Conservation (phyloP, 2,113 vertebrate species). For the Chauna torquata region DNA sequence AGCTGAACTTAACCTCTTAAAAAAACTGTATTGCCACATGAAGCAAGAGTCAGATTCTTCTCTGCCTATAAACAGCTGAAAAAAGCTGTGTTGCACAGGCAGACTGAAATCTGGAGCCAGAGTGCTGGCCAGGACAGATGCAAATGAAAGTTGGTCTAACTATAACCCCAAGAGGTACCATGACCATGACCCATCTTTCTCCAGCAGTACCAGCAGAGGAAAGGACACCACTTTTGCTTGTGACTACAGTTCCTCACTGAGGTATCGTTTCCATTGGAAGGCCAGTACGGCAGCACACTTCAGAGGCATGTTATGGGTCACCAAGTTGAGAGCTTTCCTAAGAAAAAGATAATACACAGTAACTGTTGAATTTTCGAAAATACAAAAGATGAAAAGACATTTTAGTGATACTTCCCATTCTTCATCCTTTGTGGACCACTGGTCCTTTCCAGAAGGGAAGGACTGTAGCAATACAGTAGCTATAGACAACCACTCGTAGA, state of each 20-base stretch:
- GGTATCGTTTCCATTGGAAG: not conserved
- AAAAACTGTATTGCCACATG: not conserved
- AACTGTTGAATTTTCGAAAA: not conserved
- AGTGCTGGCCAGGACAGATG: not conserved
- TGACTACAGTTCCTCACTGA: fast-evolving
- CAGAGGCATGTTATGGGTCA: not conserved
- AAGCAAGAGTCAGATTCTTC: not conserved
- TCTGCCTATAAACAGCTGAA: not conserved
- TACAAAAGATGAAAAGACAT: not conserved
- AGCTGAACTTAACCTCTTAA: constrained; percentile 11
- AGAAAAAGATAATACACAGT: not conserved
- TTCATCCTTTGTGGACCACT: not conserved
- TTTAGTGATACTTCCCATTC: not conserved
- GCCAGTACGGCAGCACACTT: not conserved
- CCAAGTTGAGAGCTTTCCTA: not conserved
- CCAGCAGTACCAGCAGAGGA: not conserved
- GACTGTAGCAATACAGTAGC: not conserved
- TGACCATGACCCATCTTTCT: not conserved
- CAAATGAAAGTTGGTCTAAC: not conserved
- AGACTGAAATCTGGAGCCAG: not conserved
- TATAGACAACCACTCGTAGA: no score
- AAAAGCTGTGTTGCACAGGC: not conserved
- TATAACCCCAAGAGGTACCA: fast-evolving
- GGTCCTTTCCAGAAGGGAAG: not conserved
- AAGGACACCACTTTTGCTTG: not conserved